Evolutionary conservation across 2,888 invertebrate species (phyloP).

Genomic region (Hemistola chrysoprasaria): DNA sequence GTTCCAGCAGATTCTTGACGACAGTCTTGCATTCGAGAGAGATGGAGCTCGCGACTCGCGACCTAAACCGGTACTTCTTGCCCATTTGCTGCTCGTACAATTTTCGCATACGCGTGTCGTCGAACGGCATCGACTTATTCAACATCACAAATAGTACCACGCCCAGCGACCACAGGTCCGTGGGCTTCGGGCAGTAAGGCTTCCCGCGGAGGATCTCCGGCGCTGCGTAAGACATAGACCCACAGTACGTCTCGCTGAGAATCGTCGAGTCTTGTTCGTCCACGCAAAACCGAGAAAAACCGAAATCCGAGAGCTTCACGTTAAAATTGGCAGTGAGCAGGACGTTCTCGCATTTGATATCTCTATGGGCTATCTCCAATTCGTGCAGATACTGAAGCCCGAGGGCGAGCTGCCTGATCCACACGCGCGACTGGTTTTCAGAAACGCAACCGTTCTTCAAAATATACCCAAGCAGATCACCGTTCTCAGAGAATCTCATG

Average conservation of each 20-base stretch:
- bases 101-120: conserved; percentile 87
- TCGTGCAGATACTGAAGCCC: conserved; percentile 88
- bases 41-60: conserved; percentile 80
- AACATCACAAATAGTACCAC: conserved; percentile 91
- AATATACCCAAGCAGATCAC: conserved; percentile 88
- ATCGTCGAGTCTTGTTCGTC: conserved; percentile 63
- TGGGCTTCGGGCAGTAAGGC: conserved; percentile 86
- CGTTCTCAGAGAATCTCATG: conserved; percentile 90
- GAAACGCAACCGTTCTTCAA: conserved; percentile 85
- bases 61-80: conserved; percentile 84
- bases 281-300: conserved; percentile 84
- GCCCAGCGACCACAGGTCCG: conserved; percentile 92
- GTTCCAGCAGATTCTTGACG: conserved; percentile 85
- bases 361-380: conserved; percentile 88
- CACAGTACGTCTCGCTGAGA: conserved; percentile 91
- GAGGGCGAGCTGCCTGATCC: conserved; percentile 86
- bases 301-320: conserved; percentile 92
- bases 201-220: conserved; percentile 91
- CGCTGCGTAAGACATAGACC: conserved; percentile 93
- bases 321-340: conserved; percentile 87
- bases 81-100: conserved; percentile 85
- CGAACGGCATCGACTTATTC: conserved; percentile 92
- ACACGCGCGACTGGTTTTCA: conserved; percentile 86
- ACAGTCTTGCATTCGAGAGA: conserved; percentile 84
- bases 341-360: conserved; percentile 92